Base-by-base conservation (phyloP, 2,888 invertebrate species). In the Platerodrilus igneus region DNA sequence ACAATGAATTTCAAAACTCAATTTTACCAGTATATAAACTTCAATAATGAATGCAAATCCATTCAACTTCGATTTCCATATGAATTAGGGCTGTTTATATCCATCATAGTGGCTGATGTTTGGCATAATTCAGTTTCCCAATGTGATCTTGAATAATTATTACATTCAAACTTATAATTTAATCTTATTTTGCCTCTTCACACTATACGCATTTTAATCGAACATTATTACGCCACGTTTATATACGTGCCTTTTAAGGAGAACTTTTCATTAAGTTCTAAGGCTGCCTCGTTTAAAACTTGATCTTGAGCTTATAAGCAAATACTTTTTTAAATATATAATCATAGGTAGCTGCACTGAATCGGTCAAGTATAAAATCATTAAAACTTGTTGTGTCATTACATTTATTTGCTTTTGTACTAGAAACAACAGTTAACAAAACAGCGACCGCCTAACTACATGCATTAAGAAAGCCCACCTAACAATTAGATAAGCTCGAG, bases 31-130 rank as follows among this genome's bases (percentile, higher is more conserved):
- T 40, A 37, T 44, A 44, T 44, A 40, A 39, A 40, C 44, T 40
- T 40, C 39, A 40, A 44, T 44, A 40, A 44, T 44, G 40, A 39
- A 44, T 44, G 44, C 39, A 44, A 44, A 40, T 44, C 38, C 27
- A 44, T 44, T 40, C 44, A n/a, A 28, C 33, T 40, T 37, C 37
- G 44, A 40, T 44, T 44, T 44, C 40, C 44, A 44, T 44, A 44
- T 40, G 44, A 44, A 44, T 44, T 44, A 44, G 32, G 39, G 36
- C 36, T 44, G 44, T 44, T 44, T 44, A 39, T 40, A 40, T 27
- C 40, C 43, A 43, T 39, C 43, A 43, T 31, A 36, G 43, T 31
- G 35, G 38, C 43, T 43, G 43, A 43, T 43, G 43, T 43, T 43
- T 43, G 43, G 43, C 35, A 43, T 43, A 43, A 43, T 39, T 43